Conservation (phyloP, 2,113 vertebrate genomes). For the Oncorhynchus gorbuscha region DNA sequence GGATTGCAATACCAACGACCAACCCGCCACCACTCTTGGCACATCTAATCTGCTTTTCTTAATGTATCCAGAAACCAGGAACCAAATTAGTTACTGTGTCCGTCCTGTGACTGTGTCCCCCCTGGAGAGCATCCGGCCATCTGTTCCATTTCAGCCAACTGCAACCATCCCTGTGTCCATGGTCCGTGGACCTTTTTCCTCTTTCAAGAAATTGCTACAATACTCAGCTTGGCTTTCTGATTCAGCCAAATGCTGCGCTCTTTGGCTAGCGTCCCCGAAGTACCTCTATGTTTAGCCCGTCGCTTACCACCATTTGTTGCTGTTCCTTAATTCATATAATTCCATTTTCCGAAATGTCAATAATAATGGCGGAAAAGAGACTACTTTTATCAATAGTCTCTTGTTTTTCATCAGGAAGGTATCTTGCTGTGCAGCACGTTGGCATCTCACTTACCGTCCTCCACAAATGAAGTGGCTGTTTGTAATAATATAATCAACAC, state of each 20-base stretch:
- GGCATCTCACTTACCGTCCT: conserved; percentile 3
- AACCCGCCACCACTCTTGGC: not conserved
- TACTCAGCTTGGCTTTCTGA: no score
- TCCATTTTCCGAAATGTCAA: not conserved
- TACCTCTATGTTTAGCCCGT: not conserved
- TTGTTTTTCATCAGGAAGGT: not conserved
- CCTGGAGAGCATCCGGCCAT: not conserved
- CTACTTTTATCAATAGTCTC: not conserved
- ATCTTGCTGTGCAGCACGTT: conserved; percentile 16
- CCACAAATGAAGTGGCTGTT: conserved; percentile 21
- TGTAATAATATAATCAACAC: conserved; percentile 14
- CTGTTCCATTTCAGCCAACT: not conserved
- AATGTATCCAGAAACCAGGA: not conserved
- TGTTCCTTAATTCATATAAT: not conserved
- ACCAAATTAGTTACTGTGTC: not conserved
- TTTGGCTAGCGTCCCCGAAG: not conserved
- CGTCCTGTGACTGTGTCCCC: not conserved
- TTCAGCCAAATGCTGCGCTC: not conserved
- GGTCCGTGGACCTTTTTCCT: not conserved
- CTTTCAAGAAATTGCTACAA: no score
- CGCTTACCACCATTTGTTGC: not conserved
- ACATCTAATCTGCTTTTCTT: not conserved
- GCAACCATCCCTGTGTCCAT: not conserved
- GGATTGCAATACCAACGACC: not conserved
- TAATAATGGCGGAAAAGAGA: not conserved